Evolutionary conservation across 2,113 vertebrate species (phyloP), one percentile per base, ranked within the genome.

Genomic region (Philantomba maxwellii): DNA sequence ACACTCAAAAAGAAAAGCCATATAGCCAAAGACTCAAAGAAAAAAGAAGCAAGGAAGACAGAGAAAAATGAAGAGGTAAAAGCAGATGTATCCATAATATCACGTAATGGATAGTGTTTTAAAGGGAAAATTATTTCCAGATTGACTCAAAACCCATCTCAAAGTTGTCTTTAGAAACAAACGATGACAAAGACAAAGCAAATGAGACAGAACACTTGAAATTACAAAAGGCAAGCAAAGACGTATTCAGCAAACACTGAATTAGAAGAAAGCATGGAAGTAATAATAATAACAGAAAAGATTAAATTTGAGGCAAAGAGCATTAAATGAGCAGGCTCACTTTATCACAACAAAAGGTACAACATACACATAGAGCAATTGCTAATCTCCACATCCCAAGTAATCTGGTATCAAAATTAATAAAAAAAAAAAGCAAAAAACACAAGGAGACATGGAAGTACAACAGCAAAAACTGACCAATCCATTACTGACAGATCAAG

Each of bases 281-380:
- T 30, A 62, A 25, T 7, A 83, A 30, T 2, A 62, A 23, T 2
- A 70, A n/a, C 6, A 58, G 60, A 55, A 70, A 82, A 58, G 25
- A 28, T 36, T 39, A 62, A 47, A 43, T n/a, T 83, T 26, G 39
- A 93, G 87, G 62, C 86, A 62, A 86, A 60, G n/a, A 70, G 36
- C 33, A 19, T 13, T 16, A 21, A 39, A 15, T 6, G 23, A 66
- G 12, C 47, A 84, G 19, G 10, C 43, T 33, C 17, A 14, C 58
- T n/a, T 39, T 14, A 14, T 47, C 36, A 33, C 1, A 15, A 14
- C 26, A 60, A 53, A 55, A 21, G 45, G 0, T 15, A 28, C 36
- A 33, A 3, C 1, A 8, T 7, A 10, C 47, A 36, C 0, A 3
- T 21, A 30, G 28, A 62, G 51, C 14, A 33, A 25, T 82, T 6